phyloP scores from a whole-genome alignment of 2,797 vertebrate genomes.

The Notoglanidium macrostoma region DNA sequence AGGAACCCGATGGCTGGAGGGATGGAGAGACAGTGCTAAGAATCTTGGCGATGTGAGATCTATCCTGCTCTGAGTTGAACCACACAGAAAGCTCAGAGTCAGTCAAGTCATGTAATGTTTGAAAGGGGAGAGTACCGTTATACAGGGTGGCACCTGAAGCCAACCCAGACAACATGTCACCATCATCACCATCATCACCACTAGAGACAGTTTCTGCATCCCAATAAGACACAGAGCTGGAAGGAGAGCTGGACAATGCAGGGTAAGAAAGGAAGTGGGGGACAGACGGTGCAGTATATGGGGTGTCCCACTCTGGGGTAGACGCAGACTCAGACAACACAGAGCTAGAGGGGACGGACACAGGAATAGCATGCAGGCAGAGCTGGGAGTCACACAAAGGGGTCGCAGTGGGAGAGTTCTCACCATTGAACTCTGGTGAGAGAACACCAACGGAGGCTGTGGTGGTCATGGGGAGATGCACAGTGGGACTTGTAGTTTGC shows the following conservation, averaged over 20 bases:
- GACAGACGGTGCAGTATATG: constrained; percentile 77
- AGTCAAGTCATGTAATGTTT: constrained; percentile 72
- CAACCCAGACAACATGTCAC: constrained; percentile 72
- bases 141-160: constrained; percentile 69
- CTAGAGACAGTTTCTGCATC: constrained; percentile 69
- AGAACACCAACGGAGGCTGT: constrained; percentile 73
- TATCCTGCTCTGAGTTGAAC: constrained; percentile 68
- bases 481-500: constrained; percentile 75
- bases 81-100: constrained; percentile 65
- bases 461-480: constrained; percentile 59
- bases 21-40: constrained; percentile 69
- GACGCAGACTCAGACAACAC: constrained; percentile 74
- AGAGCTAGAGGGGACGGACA: constrained; percentile 79
- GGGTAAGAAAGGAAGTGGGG: constrained; percentile 73
- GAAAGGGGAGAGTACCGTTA: constrained; percentile 74
- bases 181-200: constrained; percentile 75
- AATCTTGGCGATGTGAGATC: constrained; percentile 68
- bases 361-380: constrained; percentile 87
- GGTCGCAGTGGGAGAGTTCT: constrained; percentile 70
- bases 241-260: constrained; percentile 65
- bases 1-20: constrained; percentile 76
- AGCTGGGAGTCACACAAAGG: constrained; percentile 74
- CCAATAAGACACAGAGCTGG: constrained; percentile 78
- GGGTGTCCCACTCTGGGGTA: constrained; percentile 73
- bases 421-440: constrained; percentile 87